phyloP scores from a whole-genome alignment of 37 sponge, comb jelly and placozoan genomes.

The Mnemiopsis leidyi region DNA sequence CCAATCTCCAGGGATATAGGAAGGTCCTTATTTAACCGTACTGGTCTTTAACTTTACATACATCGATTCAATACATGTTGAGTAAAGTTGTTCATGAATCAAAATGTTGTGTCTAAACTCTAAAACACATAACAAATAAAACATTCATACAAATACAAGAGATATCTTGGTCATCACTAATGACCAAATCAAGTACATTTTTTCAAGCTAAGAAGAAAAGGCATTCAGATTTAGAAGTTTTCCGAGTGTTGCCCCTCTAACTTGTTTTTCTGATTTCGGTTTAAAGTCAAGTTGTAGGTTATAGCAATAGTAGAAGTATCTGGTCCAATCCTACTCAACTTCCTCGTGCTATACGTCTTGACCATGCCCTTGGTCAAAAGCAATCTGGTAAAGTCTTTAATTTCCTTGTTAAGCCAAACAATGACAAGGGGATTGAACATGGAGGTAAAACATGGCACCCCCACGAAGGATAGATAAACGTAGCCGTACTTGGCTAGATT shows the following conservation, averaged over 20 bases:
- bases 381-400: not conserved
- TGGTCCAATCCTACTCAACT: not conserved
- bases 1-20: too few relatives aligned
- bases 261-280: not conserved
- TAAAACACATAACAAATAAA: too few relatives aligned
- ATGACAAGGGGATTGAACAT: constrained; percentile 7
- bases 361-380: not conserved
- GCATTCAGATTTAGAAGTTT: not conserved
- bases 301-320: not conserved
- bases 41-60: too few relatives aligned
- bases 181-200: too few relatives aligned
- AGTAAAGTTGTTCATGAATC: too few relatives aligned
- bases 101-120: too few relatives aligned
- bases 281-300: constrained; percentile 13
- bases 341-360: not conserved
- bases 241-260: not conserved
- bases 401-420: not conserved
- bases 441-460: not conserved
- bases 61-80: too few relatives aligned
- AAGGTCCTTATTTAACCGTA: too few relatives aligned
- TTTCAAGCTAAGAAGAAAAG: too few relatives aligned
- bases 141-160: too few relatives aligned
- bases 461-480: constrained; percentile 13
- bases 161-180: too few relatives aligned
- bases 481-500: not conserved